Evolutionary conservation across 2,113 vertebrate genomes (phyloP).

Genomic region (Craseonycteris thonglongyai): DNA sequence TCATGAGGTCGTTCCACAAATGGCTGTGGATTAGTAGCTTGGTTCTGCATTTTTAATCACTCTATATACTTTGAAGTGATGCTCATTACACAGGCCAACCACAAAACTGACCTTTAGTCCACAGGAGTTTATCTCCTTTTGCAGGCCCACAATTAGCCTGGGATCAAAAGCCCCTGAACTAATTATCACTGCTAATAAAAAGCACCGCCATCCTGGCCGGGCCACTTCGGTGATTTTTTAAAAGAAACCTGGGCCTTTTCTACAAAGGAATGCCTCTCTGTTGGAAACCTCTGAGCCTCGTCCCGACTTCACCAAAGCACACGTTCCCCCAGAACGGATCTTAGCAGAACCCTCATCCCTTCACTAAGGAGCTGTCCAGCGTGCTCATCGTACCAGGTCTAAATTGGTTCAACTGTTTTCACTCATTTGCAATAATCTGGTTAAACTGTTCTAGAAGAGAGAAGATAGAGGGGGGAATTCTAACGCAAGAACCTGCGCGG

Average conservation of each 20-base stretch:
- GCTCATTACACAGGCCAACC: not conserved
- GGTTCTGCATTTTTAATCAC: not conserved
- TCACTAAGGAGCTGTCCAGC: constrained; percentile 67
- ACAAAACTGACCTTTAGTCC: not conserved
- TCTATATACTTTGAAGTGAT: not conserved
- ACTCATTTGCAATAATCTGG: constrained; percentile 58
- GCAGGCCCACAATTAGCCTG: constrained; percentile 25
- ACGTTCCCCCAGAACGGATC: not conserved
- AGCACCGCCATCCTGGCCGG: not conserved
- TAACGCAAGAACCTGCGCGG: not conserved
- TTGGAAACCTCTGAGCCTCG: constrained; percentile 5
- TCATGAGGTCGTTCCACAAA: not conserved
- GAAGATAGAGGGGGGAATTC: not conserved
- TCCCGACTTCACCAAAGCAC: not conserved
- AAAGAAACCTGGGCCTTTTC: constrained; percentile 4
- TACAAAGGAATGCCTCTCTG: not conserved
- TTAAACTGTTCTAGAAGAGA: constrained; percentile 56
- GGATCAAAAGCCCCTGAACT: constrained; percentile 40
- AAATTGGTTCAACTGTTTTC: constrained; percentile 73
- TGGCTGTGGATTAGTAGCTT: not conserved
- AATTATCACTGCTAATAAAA: constrained; percentile 39
- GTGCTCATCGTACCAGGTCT: constrained; percentile 67
- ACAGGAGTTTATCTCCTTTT: constrained; percentile 19
- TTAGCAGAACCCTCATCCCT: constrained; percentile 23
- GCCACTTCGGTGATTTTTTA: constrained; percentile 6